Conservation (phyloP, 2,797 vertebrate species). For the Gouania willdenowi region DNA sequence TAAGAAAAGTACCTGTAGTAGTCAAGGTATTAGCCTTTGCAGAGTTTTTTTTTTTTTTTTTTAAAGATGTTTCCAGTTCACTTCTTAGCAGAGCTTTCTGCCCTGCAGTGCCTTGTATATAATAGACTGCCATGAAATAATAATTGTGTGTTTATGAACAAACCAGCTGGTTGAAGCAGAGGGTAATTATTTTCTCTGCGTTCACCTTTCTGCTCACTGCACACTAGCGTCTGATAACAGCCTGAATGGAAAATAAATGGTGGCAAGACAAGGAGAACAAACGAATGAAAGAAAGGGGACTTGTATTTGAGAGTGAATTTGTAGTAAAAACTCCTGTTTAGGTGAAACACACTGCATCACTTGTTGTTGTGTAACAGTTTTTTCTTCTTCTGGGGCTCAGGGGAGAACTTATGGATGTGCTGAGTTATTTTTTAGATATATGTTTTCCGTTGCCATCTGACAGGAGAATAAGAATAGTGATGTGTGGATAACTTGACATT, state of each 20-base stretch:
- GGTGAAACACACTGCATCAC: too few species aligned
- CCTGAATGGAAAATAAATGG: conserved; percentile 49
- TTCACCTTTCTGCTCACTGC: conserved; percentile 57
- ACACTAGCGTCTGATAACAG: conserved; percentile 63
- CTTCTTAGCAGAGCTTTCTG: conserved; percentile 56
- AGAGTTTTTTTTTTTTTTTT: too few species aligned
- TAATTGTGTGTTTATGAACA: conserved; percentile 80
- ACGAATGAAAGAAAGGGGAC: too few species aligned
- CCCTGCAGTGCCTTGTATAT: conserved; percentile 70
- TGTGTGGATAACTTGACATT: too few species aligned
- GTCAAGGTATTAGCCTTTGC: conserved; percentile 68
- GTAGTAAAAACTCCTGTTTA: too few species aligned
- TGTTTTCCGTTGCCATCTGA: too few species aligned
- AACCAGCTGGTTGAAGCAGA: conserved; percentile 77
- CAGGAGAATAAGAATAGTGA: too few species aligned
- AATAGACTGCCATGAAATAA: conserved; percentile 76
- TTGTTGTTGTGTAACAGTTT: too few species aligned
- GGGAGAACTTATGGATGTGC: too few species aligned
- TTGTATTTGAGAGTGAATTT: too few species aligned
- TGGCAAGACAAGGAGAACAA: conserved; percentile 26
- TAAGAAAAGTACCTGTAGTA: conserved; percentile 86
- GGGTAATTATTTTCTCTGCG: conserved; percentile 74
- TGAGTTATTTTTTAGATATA: too few species aligned
- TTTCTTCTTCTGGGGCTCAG: too few species aligned
- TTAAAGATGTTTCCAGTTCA: conserved; percentile 68